Percentiles rank a stretch among this genome's conserved stretches.
phyloP scores from a whole-genome alignment of 2,888 invertebrate genomes.

The Torymus auratus region DNA sequence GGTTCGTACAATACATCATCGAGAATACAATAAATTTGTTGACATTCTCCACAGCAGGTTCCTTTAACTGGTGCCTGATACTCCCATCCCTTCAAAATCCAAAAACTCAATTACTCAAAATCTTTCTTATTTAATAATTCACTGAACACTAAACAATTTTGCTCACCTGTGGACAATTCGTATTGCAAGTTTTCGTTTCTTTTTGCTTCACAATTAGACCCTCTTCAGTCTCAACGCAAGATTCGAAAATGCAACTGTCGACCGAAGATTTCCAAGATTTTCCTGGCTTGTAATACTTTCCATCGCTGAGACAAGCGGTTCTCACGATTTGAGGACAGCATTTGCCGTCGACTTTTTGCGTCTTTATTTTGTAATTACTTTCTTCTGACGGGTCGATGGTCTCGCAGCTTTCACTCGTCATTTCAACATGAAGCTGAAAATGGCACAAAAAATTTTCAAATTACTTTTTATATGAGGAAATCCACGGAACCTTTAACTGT shows the following conservation, averaged over 20 bases:
- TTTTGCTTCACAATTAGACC: constrained; percentile 77
- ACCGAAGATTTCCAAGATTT: constrained; percentile 77
- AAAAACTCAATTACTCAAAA: constrained; percentile 41
- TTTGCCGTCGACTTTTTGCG: constrained; percentile 76
- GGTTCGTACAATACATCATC: constrained; percentile 78
- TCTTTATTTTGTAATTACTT: constrained; percentile 78
- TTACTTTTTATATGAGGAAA: too few relatives aligned
- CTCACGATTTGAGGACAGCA: constrained; percentile 80
- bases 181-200: constrained; percentile 77
- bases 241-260: constrained; percentile 79
- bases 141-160: neutral
- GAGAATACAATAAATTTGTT: constrained; percentile 80
- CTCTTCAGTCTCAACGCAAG: constrained; percentile 76
- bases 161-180: constrained; percentile 75
- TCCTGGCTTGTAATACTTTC: constrained; percentile 77
- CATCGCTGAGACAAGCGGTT: constrained; percentile 80
- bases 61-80: constrained; percentile 68
- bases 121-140: neutral
- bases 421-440: constrained; percentile 67
- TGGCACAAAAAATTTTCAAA: neutral
- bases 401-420: constrained; percentile 78
- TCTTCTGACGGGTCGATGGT: constrained; percentile 72
- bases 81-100: constrained; percentile 70
- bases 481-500: too few relatives aligned
- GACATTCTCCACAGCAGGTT: constrained; percentile 83